Evolutionary conservation across 64 coral and sea anemone genomes (phyloP).

Genomic region (Hydrozoanthus tunicans): DNA sequence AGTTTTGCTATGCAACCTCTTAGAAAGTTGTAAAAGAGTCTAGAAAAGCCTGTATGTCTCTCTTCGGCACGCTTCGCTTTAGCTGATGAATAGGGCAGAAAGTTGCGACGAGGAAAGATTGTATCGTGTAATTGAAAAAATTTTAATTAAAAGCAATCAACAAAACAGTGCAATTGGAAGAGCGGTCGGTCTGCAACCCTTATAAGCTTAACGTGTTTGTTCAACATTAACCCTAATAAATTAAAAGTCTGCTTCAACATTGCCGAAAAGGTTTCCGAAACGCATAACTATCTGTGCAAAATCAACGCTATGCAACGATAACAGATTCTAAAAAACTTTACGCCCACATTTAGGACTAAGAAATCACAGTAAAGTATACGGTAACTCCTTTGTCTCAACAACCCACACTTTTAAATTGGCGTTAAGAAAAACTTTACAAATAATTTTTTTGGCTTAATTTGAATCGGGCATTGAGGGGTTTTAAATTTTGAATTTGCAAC

Average conservation of each 20-base stretch:
- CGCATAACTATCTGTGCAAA: conserved; percentile 22
- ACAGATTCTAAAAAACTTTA: conserved; percentile 24
- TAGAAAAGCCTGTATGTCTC: background rate
- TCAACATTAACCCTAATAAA: conserved; percentile 63
- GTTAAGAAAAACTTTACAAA: conserved; percentile 31
- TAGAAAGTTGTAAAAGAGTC: background rate
- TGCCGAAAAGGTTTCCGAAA: conserved; percentile 43
- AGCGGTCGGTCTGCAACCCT: conserved; percentile 56
- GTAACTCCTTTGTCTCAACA: conserved; percentile 1
- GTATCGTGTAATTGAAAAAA: conserved; percentile 58
- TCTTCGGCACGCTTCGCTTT: background rate
- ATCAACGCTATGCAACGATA: conserved; percentile 28
- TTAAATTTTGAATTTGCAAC: conserved; percentile 48
- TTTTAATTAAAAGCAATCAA: conserved; percentile 66
- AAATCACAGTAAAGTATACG: conserved; percentile 1
- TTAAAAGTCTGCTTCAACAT: conserved; percentile 51
- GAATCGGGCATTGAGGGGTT: conserved; percentile 20
- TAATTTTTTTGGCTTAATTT: conserved; percentile 46
- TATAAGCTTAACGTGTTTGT: conserved; percentile 61
- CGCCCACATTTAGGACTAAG: conserved; percentile 40
- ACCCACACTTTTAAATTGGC: background rate
- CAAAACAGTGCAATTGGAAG: conserved; percentile 59
- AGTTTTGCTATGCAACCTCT: background rate
- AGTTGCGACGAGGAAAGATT: conserved; percentile 37
- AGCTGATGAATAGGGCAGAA: conserved; percentile 11